Percentiles rank a stretch among this genome's conserved stretches.
These are phyloP conservation scores for Melanotus villosus DNA, from an alignment of 2,888 invertebrate species.

Conservation along the genomic window DNA sequence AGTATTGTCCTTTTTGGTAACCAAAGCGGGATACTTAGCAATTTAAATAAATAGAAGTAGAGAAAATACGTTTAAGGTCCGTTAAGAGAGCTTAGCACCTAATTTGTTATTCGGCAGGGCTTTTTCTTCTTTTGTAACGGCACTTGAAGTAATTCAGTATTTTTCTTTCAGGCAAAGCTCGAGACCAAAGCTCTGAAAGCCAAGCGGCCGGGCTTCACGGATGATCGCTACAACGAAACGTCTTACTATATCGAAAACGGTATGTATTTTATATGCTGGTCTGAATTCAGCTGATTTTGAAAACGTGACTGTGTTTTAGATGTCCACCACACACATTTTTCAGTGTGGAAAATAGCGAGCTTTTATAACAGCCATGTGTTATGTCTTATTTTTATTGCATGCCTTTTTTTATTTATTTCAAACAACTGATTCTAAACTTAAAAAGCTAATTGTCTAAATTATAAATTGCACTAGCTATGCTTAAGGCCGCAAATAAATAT, in stretches of 20 bases:
- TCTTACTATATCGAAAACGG: constrained; percentile 97
- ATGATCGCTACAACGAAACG: constrained; percentile 94
- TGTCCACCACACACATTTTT: neutral
- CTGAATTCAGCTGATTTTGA: neutral
- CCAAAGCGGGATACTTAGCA: constrained; percentile 2
- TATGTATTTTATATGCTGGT: constrained; percentile 68
- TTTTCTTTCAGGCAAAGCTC: constrained; percentile 83
- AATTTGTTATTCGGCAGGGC: constrained; percentile 22
- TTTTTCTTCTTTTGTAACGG: constrained; percentile 24
- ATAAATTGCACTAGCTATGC: neutral
- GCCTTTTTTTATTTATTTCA: too few species aligned
- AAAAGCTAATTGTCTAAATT: neutral
- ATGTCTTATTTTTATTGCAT: too few species aligned
- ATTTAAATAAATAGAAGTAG: constrained; percentile 19
- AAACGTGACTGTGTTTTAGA: constrained; percentile 7
- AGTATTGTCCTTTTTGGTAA: neutral
- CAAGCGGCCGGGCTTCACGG: constrained; percentile 91
- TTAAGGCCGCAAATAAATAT: neutral
- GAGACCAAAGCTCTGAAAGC: constrained; percentile 93
- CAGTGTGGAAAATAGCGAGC: neutral
- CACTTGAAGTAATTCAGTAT: constrained; percentile 23
- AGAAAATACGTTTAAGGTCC: constrained; percentile 1
- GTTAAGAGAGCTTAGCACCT: constrained; percentile 21
- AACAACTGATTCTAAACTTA: too few species aligned
- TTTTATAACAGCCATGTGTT: too few species aligned